Evolutionary conservation across 1,140 invertebrate species (phyloP).

Genomic region (Apis laboriosa): DNA sequence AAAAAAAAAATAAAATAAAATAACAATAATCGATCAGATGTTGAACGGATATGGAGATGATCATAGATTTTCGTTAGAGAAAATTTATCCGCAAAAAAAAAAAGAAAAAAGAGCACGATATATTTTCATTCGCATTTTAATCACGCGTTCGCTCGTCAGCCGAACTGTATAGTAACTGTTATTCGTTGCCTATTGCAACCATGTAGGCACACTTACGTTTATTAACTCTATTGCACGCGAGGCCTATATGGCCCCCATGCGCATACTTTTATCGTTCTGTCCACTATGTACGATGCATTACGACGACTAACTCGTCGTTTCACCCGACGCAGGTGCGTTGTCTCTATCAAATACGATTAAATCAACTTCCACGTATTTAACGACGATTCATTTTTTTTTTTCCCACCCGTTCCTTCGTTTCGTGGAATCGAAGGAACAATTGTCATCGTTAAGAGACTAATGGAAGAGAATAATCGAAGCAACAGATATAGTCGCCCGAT

Average conservation of each 20-base stretch:
- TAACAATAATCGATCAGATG: constrained; percentile 1
- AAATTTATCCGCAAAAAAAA: not conserved
- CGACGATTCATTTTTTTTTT: not conserved
- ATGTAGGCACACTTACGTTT: constrained; percentile 47
- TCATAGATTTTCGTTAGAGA: not conserved
- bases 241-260: not conserved
- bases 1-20: not conserved
- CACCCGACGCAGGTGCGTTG: constrained; percentile 25
- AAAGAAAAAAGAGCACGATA: constrained; percentile 24
- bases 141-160: constrained; percentile 35
- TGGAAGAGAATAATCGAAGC: not conserved
- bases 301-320: not conserved
- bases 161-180: constrained; percentile 17
- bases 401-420: not conserved
- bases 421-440: not conserved
- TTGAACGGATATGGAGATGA: constrained; percentile 12
- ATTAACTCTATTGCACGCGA: constrained; percentile 51
- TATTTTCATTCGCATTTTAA: constrained; percentile 35
- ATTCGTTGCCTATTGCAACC: constrained; percentile 43
- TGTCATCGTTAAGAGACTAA: not conserved
- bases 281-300: constrained; percentile 24
- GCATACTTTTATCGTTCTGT: constrained; percentile 21
- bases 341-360: not conserved
- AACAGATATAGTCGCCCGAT: not conserved
- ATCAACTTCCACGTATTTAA: not conserved